phyloP scores from a whole-genome alignment of 2,797 vertebrate species.

The Sebastes cheni region DNA sequence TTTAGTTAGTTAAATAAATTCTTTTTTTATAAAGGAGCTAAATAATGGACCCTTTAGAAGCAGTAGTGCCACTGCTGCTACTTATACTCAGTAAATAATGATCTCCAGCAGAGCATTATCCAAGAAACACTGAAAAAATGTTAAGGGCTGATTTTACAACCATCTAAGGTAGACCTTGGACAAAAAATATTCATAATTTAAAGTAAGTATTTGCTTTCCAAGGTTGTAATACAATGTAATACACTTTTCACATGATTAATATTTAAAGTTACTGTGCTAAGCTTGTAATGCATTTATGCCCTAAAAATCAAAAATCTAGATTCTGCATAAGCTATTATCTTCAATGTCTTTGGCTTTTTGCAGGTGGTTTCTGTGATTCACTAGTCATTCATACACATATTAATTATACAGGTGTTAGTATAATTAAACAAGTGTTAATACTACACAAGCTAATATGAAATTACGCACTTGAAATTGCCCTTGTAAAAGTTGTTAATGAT shows the following conservation, averaged over 20 bases:
- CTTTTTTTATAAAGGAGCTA: neutral
- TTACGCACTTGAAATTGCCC: neutral
- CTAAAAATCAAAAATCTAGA: neutral
- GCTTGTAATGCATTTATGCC: slow-evolving; percentile 2
- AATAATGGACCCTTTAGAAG: neutral
- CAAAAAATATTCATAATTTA: neutral
- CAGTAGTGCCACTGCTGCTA: neutral
- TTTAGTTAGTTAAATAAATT: neutral
- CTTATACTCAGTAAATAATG: neutral
- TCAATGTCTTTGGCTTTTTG: neutral
- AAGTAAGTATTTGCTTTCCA: neutral
- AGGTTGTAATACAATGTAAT: slow-evolving; percentile 3
- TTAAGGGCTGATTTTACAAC: neutral
- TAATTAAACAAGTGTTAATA: slow-evolving; percentile 1
- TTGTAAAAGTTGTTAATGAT: neutral
- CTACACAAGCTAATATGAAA: neutral
- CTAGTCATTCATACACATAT: neutral
- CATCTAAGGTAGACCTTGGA: neutral
- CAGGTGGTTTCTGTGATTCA: neutral
- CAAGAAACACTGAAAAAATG: neutral
- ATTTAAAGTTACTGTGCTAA: neutral
- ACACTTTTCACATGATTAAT: slow-evolving; percentile 9
- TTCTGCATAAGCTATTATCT: neutral
- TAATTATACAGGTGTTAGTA: neutral
- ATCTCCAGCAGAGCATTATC: neutral